Conservation (phyloP, 2,113 vertebrate genomes). For the Pangasianodon hypophthalmus region DNA sequence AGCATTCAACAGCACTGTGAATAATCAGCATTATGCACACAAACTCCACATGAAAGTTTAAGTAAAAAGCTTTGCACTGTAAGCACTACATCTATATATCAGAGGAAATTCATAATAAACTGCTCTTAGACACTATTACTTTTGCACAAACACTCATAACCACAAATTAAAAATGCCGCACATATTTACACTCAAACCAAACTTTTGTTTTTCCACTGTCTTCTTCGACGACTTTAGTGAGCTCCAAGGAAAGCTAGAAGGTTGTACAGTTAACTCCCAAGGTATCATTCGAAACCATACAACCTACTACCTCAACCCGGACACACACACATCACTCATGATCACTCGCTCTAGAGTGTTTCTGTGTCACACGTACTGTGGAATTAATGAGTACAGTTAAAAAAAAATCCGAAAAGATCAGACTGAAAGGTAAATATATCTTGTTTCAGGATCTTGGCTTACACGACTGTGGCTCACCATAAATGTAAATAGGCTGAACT, state of each 20-base stretch:
- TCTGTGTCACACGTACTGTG: not conserved
- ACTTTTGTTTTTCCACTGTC: not conserved
- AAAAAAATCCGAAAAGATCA: not conserved
- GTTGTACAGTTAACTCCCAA: slow-evolving; percentile 99
- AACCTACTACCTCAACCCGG: slow-evolving; percentile 99
- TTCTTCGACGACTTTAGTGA: slow-evolving; percentile 89
- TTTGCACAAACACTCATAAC: not conserved
- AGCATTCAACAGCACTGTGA: not conserved
- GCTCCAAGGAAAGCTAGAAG: slow-evolving; percentile 99
- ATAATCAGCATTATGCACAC: not conserved
- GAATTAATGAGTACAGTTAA: not conserved
- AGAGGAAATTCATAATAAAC: not conserved
- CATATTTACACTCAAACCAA: slow-evolving; percentile 58
- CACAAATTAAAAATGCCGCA: not conserved
- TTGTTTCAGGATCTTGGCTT: not conserved
- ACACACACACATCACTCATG: slow-evolving; percentile 89
- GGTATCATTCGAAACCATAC: slow-evolving; percentile 99
- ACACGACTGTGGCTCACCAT: not conserved
- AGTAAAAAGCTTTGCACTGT: not conserved
- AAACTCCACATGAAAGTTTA: not conserved
- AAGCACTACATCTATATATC: not conserved
- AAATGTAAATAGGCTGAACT: not conserved
- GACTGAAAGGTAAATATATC: not conserved
- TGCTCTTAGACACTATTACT: not conserved
- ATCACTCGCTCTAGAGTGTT: not conserved